Conservation (phyloP, 2,797 vertebrate species). For the Muscicapa comitata region DNA sequence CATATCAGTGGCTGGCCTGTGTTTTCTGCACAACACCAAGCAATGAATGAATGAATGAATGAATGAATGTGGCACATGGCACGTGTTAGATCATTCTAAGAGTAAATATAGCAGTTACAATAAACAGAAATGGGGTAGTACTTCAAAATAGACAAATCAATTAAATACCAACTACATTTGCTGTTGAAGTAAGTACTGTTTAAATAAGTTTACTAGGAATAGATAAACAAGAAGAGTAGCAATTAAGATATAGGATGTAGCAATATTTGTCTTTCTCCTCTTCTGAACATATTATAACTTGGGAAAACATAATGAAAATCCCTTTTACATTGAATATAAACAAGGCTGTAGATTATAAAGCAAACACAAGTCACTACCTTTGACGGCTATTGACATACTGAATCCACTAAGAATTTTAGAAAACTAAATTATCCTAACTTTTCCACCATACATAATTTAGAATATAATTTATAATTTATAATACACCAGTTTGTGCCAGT, state of each 20-base stretch:
- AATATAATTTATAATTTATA: not conserved
- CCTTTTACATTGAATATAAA: not conserved
- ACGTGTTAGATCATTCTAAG: not conserved
- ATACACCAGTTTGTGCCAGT: not conserved
- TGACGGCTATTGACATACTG: not conserved
- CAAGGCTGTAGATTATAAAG: not conserved
- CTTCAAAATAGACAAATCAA: not conserved
- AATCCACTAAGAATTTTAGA: not conserved
- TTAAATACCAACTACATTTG: not conserved
- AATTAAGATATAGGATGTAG: not conserved
- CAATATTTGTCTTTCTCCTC: not conserved
- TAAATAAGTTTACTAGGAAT: not conserved
- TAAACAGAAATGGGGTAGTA: not conserved
- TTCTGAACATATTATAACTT: not conserved
- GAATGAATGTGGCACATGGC: not conserved
- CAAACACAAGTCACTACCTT: not conserved
- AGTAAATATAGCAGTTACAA: not conserved
- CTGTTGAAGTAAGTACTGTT: not conserved
- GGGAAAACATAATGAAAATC: not conserved
- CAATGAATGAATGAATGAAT: not conserved
- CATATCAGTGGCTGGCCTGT: not conserved
- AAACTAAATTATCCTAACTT: not conserved
- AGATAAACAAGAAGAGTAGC: not conserved
- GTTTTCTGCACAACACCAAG: not conserved
- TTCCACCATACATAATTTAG: not conserved